Evolutionary conservation across 2,888 invertebrate species (phyloP).

Genomic region (Ectobius pallidus): DNA sequence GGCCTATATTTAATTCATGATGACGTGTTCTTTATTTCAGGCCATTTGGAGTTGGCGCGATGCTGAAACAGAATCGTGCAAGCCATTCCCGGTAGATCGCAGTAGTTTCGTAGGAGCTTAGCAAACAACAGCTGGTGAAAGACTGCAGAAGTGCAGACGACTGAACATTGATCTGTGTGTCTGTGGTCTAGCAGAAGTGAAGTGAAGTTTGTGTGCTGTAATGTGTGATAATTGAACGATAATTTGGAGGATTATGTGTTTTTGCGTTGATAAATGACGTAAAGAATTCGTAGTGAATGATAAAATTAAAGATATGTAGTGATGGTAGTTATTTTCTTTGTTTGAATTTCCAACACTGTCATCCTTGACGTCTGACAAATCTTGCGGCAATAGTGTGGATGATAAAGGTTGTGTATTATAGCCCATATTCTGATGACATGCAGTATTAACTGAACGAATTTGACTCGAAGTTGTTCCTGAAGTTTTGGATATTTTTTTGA

Average conservation of each 20-base stretch:
- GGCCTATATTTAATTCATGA: too few species aligned
- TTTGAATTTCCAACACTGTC: neutral
- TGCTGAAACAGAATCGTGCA: neutral
- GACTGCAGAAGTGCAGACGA: slow-evolving; percentile 26
- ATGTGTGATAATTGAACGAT: neutral
- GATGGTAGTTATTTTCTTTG: neutral
- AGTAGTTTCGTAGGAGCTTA: slow-evolving; percentile 20
- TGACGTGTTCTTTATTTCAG: neutral
- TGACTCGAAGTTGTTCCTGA: neutral
- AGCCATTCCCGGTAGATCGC: slow-evolving; percentile 2
- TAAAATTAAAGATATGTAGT: neutral
- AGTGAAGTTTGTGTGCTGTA: neutral
- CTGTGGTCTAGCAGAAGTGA: neutral
- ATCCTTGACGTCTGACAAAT: neutral
- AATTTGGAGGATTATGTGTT: slow-evolving; percentile 7
- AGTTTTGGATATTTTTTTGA: neutral
- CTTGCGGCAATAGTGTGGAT: neutral
- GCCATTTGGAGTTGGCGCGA: neutral
- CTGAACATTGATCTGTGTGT: slow-evolving; percentile 31
- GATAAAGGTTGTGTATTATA: neutral
- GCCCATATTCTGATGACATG: too few species aligned
- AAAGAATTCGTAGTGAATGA: neutral
- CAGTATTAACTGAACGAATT: neutral
- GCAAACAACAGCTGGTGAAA: slow-evolving; percentile 14
- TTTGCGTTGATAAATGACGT: neutral